Evolutionary conservation across 2,888 invertebrate genomes (phyloP).

Genomic region (Volucella inflata): DNA sequence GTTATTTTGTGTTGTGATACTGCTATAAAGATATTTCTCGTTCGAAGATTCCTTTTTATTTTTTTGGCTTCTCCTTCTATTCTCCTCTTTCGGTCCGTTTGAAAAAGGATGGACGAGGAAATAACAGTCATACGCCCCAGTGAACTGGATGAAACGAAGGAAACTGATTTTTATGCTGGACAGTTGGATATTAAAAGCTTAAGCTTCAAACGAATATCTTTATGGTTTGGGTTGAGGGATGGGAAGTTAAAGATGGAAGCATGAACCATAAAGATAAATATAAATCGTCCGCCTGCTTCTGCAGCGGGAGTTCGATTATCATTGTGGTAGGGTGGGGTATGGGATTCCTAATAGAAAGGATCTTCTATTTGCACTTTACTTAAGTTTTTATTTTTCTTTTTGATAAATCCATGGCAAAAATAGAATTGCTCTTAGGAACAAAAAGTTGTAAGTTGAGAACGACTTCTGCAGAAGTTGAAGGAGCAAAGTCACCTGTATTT

Average conservation of each 20-base stretch:
- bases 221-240: constrained; percentile 75
- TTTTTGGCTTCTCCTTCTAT: constrained; percentile 11
- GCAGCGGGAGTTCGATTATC: background rate
- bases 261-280: constrained; percentile 37
- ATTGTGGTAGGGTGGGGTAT: background rate
- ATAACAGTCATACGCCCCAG: constrained; percentile 70
- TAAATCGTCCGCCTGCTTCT: constrained; percentile 5
- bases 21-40: constrained; percentile 50
- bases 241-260: constrained; percentile 37
- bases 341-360: constrained; percentile 2
- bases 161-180: constrained; percentile 67
- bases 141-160: constrained; percentile 51
- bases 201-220: constrained; percentile 61
- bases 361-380: constrained; percentile 25
- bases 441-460: background rate
- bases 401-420: constrained; percentile 10
- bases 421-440: constrained; percentile 1
- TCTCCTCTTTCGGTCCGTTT: background rate
- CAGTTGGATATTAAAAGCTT: constrained; percentile 78
- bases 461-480: background rate
- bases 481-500: background rate
- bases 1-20: constrained; percentile 59
- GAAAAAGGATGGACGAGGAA: constrained; percentile 17
- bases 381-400: background rate
- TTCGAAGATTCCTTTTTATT: constrained; percentile 22